phyloP scores from a whole-genome alignment of 2,888 invertebrate genomes.

The Tenthredo notha region DNA sequence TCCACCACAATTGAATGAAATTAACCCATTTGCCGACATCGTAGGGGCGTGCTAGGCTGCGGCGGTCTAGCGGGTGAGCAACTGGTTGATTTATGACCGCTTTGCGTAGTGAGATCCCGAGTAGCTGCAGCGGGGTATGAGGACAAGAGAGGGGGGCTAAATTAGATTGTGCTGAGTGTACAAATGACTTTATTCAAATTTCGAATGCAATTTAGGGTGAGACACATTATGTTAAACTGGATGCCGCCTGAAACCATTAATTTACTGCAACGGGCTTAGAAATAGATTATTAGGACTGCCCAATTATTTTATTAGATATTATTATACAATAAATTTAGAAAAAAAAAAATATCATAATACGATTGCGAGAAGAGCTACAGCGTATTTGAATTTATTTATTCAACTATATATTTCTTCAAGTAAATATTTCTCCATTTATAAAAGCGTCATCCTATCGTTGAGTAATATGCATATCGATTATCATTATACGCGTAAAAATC shows the following conservation, averaged over 20 bases:
- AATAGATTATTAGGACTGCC: conserved; percentile 23
- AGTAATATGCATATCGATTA: not conserved
- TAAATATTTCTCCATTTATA: conserved; percentile 4
- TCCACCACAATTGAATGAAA: conserved; percentile 64
- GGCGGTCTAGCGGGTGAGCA: conserved; percentile 65
- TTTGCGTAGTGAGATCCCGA: conserved; percentile 73
- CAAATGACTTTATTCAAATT: conserved; percentile 78
- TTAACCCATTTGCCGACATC: conserved; percentile 77
- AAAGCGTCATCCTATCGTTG: not conserved
- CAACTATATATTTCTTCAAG: not conserved
- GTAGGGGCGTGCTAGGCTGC: conserved; percentile 74
- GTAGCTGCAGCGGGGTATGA: conserved; percentile 17
- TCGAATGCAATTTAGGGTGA: conserved; percentile 72
- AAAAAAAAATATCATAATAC: not conserved
- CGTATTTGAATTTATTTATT: not conserved
- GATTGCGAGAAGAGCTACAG: not conserved
- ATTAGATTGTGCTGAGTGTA: conserved; percentile 74
- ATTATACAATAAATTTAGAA: not conserved
- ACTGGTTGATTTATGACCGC: conserved; percentile 78
- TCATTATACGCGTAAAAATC: not conserved
- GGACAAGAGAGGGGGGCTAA: conserved; percentile 62
- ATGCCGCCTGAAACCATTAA: conserved; percentile 27
- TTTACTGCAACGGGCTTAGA: conserved; percentile 32
- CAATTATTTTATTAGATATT: not conserved
- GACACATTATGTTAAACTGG: conserved; percentile 48